phyloP scores from a whole-genome alignment of 2,888 invertebrate genomes.

The Entomobrya proxima region DNA sequence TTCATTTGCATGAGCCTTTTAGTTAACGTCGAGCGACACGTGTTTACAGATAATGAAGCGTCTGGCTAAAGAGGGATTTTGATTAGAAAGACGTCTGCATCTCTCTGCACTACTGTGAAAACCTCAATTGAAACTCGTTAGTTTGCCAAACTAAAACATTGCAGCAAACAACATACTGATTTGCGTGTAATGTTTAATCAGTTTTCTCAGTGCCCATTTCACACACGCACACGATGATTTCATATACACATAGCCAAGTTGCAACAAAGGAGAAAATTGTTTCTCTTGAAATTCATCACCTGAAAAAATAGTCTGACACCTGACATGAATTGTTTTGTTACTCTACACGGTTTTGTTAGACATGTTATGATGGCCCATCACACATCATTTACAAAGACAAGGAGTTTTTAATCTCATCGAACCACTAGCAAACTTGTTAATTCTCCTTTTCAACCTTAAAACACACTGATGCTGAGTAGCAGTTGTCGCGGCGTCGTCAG shows the following conservation, averaged over 20 bases:
- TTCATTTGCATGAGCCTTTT: slow-evolving; percentile 6
- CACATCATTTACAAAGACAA: slow-evolving; percentile 35
- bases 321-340: slow-evolving; percentile 53
- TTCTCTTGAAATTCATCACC: slow-evolving; percentile 63
- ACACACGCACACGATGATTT: background rate
- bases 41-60: slow-evolving; percentile 64
- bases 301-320: slow-evolving; percentile 60
- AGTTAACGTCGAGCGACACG: slow-evolving; percentile 54
- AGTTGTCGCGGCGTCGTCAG: background rate
- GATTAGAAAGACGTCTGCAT: slow-evolving; percentile 40
- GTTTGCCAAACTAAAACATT: no score
- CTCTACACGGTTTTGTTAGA: slow-evolving; percentile 22
- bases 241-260: background rate
- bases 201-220: no score
- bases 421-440: slow-evolving; percentile 14
- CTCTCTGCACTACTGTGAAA: background rate
- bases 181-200: no score
- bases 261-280: slow-evolving; percentile 31
- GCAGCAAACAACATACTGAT: slow-evolving; percentile 9
- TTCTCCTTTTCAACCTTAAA: background rate
- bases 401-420: slow-evolving; percentile 14
- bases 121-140: no score
- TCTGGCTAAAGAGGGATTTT: slow-evolving; percentile 65
- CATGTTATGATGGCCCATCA: slow-evolving; percentile 37
- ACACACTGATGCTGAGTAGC: background rate